phyloP scores from a whole-genome alignment of 2,113 vertebrate genomes.

The Podarcis muralis region DNA sequence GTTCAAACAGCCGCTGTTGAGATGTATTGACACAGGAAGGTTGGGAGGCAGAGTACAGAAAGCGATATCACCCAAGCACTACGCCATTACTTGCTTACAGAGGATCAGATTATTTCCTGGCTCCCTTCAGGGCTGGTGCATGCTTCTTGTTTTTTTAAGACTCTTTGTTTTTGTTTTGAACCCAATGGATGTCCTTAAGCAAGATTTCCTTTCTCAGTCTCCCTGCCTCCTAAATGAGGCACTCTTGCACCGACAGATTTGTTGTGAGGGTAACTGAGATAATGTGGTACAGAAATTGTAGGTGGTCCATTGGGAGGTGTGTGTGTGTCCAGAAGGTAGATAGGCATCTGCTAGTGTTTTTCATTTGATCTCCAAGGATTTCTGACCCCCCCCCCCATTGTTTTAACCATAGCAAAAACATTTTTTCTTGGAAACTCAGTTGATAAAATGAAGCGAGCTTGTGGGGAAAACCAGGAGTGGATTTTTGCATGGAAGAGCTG shows the following conservation, averaged over 20 bases:
- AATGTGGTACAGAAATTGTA: not conserved
- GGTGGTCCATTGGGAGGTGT: not conserved
- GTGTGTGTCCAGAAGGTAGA: not conserved
- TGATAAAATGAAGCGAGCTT: too few species aligned
- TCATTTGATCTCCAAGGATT: not conserved
- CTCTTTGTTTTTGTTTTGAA: not conserved
- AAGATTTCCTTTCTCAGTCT: not conserved
- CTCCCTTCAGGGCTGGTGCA: not conserved
- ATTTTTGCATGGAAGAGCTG: too few species aligned
- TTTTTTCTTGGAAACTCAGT: not conserved
- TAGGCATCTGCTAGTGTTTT: not conserved
- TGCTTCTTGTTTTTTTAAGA: not conserved
- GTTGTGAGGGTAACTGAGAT: not conserved
- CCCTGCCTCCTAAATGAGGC: not conserved
- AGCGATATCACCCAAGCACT: not conserved
- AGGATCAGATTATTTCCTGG: not conserved
- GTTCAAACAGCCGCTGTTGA: conserved; percentile 55
- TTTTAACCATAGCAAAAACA: not conserved
- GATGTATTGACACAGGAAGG: conserved; percentile 61
- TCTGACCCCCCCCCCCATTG: not conserved
- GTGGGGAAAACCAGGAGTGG: too few species aligned
- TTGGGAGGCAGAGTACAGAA: conserved; percentile 38
- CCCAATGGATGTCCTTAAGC: not conserved
- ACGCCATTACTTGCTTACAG: conserved; percentile 32
- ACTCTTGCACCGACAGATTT: too few species aligned